These are phyloP conservation scores for silkworm (Bombyx mori) DNA, from an alignment of 1,140 invertebrate genomes.

Conservation along the genomic window DNA sequence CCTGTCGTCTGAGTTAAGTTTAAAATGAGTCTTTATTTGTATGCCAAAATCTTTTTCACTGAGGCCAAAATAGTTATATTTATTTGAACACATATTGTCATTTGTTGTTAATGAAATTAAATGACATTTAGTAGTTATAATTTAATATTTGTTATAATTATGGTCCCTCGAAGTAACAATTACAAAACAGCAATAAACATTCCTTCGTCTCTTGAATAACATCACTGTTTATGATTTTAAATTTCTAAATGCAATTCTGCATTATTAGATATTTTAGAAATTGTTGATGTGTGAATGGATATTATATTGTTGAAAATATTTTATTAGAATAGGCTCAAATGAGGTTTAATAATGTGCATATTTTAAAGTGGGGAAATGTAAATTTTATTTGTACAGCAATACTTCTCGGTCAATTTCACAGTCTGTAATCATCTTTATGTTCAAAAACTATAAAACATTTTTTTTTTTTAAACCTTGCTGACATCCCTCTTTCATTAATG, in stretches of 20 bases:
- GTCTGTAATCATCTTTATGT: no score
- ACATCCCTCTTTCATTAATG: no score
- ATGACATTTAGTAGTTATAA: conserved; percentile 1
- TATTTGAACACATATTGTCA: conserved; percentile 15
- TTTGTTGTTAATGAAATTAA: conserved; percentile 5
- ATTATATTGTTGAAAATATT: conserved; percentile 24
- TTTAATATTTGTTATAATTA: conserved; percentile 1
- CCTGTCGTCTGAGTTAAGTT: conserved; percentile 35
- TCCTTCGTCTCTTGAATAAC: conserved; percentile 4
- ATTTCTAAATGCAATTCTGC: conserved; percentile 14
- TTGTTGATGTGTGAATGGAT: conserved; percentile 15
- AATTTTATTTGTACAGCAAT: no score
- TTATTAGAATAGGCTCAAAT: conserved; percentile 17
- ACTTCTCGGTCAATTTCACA: no score
- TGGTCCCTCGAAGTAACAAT: background rate
- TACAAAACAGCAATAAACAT: conserved; percentile 5
- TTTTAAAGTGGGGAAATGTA: background rate
- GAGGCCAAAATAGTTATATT: conserved; percentile 34
- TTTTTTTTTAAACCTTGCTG: no score
- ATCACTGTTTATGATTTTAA: conserved; percentile 4
- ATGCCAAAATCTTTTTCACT: conserved; percentile 37
- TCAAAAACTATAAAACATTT: no score
- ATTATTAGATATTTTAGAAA: conserved; percentile 30
- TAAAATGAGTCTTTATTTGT: conserved; percentile 31
- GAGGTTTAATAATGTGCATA: conserved; percentile 4